Conservation (phyloP, 2,797 vertebrate species). For the Diglossa cyanea region DNA sequence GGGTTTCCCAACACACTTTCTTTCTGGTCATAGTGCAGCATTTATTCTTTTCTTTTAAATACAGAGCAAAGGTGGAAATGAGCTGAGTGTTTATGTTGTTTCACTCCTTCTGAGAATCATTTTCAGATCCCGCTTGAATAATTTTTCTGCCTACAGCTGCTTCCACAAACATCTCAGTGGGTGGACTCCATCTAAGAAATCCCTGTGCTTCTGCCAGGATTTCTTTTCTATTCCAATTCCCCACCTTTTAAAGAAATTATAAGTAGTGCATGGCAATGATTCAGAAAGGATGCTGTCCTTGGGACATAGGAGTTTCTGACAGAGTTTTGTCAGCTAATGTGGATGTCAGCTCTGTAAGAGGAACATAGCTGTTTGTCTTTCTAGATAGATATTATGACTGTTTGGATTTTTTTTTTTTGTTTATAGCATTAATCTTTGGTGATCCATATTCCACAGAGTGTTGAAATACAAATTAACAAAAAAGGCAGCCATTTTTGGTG, state of each 20-base stretch:
- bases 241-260: neutral
- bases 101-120: neutral
- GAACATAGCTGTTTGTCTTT: neutral
- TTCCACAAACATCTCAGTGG: neutral
- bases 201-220: neutral
- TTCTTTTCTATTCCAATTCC: neutral
- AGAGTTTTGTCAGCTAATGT: neutral
- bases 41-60: neutral
- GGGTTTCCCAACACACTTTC: neutral
- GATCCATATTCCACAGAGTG: neutral
- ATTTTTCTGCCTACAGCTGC: slow-evolving; percentile 13
- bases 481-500: neutral
- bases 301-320: neutral
- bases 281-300: neutral
- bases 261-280: neutral
- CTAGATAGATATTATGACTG: neutral
- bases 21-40: neutral
- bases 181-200: slow-evolving; percentile 10
- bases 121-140: neutral
- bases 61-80: neutral
- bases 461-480: neutral
- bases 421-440: neutral
- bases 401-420: neutral
- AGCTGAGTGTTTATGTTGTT: neutral
- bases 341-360: neutral